Percentiles rank a stretch among this genome's conserved stretches.
Conservation (phyloP, 1,140 invertebrate genomes). For the Leptopilina boulardi region DNA sequence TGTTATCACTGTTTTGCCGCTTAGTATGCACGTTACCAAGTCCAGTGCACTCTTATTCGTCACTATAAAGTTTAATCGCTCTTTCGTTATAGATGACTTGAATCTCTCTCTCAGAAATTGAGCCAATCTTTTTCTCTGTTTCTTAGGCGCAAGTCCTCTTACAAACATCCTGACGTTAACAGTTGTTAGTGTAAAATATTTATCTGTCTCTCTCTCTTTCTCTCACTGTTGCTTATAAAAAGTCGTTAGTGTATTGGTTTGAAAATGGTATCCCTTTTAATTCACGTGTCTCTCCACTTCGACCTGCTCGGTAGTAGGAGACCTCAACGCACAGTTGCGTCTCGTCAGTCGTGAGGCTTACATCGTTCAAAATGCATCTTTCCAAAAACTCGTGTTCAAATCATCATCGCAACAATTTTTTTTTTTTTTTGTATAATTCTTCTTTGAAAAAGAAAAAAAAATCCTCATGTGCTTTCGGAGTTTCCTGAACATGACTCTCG, state of each 20-base stretch:
- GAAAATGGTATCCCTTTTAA: slow-evolving; percentile 55
- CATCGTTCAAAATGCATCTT: slow-evolving; percentile 48
- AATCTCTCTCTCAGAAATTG: slow-evolving; percentile 6
- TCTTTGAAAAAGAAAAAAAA: no score
- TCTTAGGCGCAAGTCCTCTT: neutral
- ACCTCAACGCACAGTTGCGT: slow-evolving; percentile 67
- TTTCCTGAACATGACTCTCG: no score
- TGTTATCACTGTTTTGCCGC: neutral
- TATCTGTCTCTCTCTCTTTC: neutral
- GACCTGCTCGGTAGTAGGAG: slow-evolving; percentile 62
- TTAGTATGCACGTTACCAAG: slow-evolving; percentile 28
- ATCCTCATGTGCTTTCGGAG: no score
- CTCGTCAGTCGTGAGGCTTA: slow-evolving; percentile 61
- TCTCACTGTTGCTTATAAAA: neutral
- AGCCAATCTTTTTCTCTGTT: slow-evolving; percentile 22
- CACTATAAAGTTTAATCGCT: slow-evolving; percentile 7
- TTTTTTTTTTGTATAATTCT: no score
- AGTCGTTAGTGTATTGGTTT: slow-evolving; percentile 51
- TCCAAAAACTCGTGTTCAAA: neutral
- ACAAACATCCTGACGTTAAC: slow-evolving; percentile 7
- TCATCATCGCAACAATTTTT: neutral
- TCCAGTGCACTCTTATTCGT: slow-evolving; percentile 28
- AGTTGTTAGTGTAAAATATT: neutral
- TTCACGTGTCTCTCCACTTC: slow-evolving; percentile 54
- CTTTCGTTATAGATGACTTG: slow-evolving; percentile 6